Evolutionary conservation across 2,888 invertebrate genomes (phyloP).

Genomic region (Rotaria macrura): DNA sequence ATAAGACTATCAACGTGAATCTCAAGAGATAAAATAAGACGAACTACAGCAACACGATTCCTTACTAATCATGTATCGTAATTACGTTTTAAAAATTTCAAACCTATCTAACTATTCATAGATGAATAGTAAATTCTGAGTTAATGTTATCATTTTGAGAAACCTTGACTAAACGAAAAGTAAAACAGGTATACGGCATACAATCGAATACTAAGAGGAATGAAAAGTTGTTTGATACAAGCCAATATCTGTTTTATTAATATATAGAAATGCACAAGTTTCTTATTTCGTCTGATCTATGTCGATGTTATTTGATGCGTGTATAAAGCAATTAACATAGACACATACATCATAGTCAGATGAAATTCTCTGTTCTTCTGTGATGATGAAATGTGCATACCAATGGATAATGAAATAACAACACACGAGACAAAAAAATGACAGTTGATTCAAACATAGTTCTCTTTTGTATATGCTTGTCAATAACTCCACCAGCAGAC

Average conservation of each 20-base stretch:
- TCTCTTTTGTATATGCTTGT: not conserved
- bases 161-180: too few relatives aligned
- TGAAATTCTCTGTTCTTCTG: not conserved
- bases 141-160: not conserved
- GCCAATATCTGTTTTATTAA: not conserved
- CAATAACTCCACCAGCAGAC: not conserved
- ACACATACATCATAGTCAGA: not conserved
- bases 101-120: too few relatives aligned
- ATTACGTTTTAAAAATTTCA: not conserved
- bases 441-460: not conserved
- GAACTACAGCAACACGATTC: too few relatives aligned
- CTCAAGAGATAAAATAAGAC: not conserved
- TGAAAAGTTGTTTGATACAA: too few relatives aligned
- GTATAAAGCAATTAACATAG: not conserved
- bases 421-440: not conserved
- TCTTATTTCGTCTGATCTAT: not conserved
- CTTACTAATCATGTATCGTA: too few relatives aligned
- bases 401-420: not conserved
- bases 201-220: too few relatives aligned
- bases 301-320: not conserved
- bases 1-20: not conserved
- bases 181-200: too few relatives aligned
- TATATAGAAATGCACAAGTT: not conserved
- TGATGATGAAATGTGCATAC: not conserved
- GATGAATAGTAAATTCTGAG: not conserved